Conservation (phyloP, 2,797 vertebrate species). For the Rhabdophis nuchalis region DNA sequence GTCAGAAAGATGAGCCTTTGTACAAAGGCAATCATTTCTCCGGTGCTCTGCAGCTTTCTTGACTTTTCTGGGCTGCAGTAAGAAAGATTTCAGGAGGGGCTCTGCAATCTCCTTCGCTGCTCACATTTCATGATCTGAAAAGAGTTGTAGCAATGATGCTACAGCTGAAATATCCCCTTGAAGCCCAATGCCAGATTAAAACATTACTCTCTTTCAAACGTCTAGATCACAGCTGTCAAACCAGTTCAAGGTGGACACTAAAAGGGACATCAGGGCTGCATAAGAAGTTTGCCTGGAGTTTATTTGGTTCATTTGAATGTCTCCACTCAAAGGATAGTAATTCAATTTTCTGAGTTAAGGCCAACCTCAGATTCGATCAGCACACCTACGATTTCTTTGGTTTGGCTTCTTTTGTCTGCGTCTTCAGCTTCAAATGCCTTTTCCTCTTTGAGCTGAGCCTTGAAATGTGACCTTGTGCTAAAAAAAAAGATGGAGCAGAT, state of each 20-base stretch:
- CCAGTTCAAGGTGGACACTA: neutral
- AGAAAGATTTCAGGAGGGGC: neutral
- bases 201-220: neutral
- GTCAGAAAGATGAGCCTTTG: neutral
- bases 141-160: neutral
- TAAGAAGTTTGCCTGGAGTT: neutral
- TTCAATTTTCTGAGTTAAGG: neutral
- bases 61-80: neutral
- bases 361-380: neutral
- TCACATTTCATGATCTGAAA: neutral
- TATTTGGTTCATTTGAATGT: neutral
- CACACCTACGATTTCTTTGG: conserved; percentile 1
- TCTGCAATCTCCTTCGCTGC: neutral
- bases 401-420: conserved; percentile 5
- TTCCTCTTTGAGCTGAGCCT: conserved; percentile 1
- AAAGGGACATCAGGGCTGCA: neutral
- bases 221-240: neutral
- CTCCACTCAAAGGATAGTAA: neutral
- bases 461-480: conserved; percentile 20
- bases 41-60: neutral
- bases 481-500: neutral
- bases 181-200: neutral
- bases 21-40: neutral
- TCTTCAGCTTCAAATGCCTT: conserved; percentile 14
- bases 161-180: neutral